Conservation (phyloP, 2,797 vertebrate genomes). For the Cuniculus paca region DNA sequence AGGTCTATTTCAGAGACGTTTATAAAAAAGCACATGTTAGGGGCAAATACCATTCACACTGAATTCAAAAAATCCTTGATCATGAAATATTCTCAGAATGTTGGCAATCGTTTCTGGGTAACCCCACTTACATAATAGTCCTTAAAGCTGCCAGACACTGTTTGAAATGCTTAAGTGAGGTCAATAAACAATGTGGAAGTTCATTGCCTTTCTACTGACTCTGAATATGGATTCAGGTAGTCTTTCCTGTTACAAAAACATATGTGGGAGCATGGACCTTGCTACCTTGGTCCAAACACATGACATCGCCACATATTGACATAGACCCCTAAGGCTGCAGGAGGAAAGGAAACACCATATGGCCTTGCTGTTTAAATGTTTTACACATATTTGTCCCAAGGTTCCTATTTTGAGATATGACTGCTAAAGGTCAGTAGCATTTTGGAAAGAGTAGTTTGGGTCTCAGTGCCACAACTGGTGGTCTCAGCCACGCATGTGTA, state of each 20-base stretch:
- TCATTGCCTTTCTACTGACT: conserved; percentile 55
- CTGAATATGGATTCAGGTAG: not conserved
- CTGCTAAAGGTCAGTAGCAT: not conserved
- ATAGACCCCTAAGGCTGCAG: not conserved
- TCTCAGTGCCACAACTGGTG: not conserved
- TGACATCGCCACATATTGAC: no score
- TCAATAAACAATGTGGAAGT: conserved; percentile 41
- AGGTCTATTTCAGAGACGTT: conserved; percentile 69
- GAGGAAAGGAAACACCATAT: not conserved
- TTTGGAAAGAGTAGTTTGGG: conserved; percentile 30
- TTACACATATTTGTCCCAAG: conserved; percentile 32
- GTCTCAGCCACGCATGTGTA: not conserved
- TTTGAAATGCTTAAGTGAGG: conserved; percentile 61
- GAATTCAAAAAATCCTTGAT: conserved; percentile 63
- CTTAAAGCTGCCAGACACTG: conserved; percentile 43
- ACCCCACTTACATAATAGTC: conserved; percentile 68
- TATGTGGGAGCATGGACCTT: not conserved
- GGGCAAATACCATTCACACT: conserved; percentile 49
- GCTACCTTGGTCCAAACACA: not conserved
- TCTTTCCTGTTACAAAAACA: not conserved
- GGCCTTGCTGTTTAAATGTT: not conserved
- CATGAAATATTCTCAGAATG: conserved; percentile 75
- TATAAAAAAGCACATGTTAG: conserved; percentile 48
- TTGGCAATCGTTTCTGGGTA: conserved; percentile 72
- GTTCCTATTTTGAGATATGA: not conserved